Conservation (phyloP, 2,888 invertebrate genomes). For the Micropterix aruncella region DNA sequence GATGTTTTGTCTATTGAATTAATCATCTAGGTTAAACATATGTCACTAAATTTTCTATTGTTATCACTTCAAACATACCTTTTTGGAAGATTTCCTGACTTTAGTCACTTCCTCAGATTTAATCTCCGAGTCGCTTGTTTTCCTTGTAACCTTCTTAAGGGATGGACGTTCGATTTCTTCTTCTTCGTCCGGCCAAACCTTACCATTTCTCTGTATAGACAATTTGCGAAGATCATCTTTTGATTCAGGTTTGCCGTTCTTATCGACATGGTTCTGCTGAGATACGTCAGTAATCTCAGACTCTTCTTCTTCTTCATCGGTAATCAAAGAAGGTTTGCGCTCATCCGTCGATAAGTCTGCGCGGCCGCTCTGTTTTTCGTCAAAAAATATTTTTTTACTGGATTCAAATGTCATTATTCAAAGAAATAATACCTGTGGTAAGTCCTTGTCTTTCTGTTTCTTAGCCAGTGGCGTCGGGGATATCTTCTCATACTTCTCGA, state of each 20-base stretch:
- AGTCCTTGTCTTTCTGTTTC: conserved; percentile 33
- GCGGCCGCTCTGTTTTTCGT: neutral
- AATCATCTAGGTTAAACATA: too few species aligned
- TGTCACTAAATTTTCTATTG: too few species aligned
- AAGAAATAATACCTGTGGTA: conserved; percentile 37
- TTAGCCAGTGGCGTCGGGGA: conserved; percentile 38
- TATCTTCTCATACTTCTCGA: conserved; percentile 56
- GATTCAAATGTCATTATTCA: too few species aligned
- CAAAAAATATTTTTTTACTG: neutral
- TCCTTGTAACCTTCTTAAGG: conserved; percentile 16
- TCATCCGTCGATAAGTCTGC: neutral
- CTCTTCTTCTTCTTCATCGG: neutral
- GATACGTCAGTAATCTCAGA: neutral
- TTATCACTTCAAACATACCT: too few species aligned
- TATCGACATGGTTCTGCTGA: neutral
- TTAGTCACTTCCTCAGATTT: conserved; percentile 27
- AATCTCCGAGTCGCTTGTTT: conserved; percentile 24
- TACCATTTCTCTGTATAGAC: conserved; percentile 29
- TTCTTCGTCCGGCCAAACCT: conserved; percentile 30
- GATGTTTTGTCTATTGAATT: too few species aligned
- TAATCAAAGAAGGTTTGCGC: neutral
- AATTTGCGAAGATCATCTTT: conserved; percentile 21
- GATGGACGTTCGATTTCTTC: conserved; percentile 16
- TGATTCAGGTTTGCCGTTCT: conserved; percentile 11
- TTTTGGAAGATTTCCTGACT: conserved; percentile 24